A percentile compares a stretch with the other conserved stretches of the same genome.
phyloP scores from a whole-genome alignment of 2,797 vertebrate genomes.

The Ctenosaura bakeri region DNA sequence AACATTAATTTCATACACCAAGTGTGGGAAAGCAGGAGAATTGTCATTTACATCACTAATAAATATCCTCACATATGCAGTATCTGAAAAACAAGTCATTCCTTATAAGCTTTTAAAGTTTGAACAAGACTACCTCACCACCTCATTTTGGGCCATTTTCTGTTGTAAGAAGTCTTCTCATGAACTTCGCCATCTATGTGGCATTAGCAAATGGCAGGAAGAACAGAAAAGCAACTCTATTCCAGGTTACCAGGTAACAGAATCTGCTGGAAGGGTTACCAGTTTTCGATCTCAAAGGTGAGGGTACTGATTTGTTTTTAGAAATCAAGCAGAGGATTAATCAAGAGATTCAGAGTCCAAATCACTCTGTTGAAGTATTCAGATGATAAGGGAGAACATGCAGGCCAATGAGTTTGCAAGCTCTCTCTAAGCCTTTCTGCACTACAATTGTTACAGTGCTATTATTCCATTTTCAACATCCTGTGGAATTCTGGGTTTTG shows the following conservation, averaged over 20 bases:
- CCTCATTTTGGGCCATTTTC: neutral
- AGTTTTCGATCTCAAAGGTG: neutral
- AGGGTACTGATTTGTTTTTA: neutral
- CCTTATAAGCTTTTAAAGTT: neutral
- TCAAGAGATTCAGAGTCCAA: neutral
- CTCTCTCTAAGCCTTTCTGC: neutral
- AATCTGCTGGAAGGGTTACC: too few relatives aligned
- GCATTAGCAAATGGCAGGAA: neutral
- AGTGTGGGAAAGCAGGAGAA: conserved; percentile 83
- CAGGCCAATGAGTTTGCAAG: neutral
- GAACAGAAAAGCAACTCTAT: neutral
- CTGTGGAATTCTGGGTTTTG: too few relatives aligned
- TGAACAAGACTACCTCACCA: neutral
- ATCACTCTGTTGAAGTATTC: neutral
- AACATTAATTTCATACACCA: conserved; percentile 86
- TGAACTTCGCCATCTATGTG: neutral
- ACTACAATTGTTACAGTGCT: too few relatives aligned
- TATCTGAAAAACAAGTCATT: conserved; percentile 79
- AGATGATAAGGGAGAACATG: too few relatives aligned
- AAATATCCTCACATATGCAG: conserved; percentile 89
- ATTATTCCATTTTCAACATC: too few relatives aligned
- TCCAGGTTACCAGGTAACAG: neutral
- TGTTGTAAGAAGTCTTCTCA: neutral
- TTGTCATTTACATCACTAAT: conserved; percentile 92
- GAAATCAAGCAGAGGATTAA: neutral